Percentiles rank a stretch among this genome's conserved stretches.
Evolutionary conservation across 1,140 invertebrate genomes (phyloP).

Genomic region (Phymorhynchus buccinoides): DNA sequence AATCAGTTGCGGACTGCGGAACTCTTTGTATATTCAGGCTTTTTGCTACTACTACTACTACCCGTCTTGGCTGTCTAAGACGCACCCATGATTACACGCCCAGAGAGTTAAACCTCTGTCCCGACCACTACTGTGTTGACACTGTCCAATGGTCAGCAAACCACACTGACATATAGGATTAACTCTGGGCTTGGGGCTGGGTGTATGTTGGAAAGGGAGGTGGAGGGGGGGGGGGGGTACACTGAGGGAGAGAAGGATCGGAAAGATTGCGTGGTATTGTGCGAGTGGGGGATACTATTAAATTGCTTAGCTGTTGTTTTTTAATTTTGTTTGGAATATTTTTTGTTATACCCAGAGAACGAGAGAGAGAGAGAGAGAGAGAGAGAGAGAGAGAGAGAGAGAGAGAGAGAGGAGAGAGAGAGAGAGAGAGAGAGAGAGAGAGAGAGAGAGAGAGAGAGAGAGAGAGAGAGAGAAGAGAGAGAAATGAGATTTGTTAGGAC

Average conservation of each 20-base stretch:
- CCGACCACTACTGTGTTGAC: no score
- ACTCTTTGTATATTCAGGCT: no score
- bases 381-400: background rate
- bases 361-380: background rate
- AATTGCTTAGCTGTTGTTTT: no score
- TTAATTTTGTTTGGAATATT: no score
- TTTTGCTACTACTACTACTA: no score
- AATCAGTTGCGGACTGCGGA: no score
- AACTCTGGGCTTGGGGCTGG: background rate
- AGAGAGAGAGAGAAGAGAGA: background rate
- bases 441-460: background rate
- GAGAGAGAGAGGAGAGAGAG: background rate
- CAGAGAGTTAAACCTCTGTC: no score
- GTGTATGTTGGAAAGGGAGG: background rate
- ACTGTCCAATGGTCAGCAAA: no score
- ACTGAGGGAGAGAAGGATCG: background rate
- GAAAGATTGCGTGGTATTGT: background rate
- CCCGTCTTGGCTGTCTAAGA: no score
- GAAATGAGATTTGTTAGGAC: background rate
- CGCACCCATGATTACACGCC: no score
- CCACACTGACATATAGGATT: background rate
- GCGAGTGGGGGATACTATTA: no score
- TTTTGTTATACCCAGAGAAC: background rate
- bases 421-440: background rate
- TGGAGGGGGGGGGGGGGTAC: background rate